phyloP scores from a whole-genome alignment of 64 coral and sea anemone genomes.

The Actinia equina region DNA sequence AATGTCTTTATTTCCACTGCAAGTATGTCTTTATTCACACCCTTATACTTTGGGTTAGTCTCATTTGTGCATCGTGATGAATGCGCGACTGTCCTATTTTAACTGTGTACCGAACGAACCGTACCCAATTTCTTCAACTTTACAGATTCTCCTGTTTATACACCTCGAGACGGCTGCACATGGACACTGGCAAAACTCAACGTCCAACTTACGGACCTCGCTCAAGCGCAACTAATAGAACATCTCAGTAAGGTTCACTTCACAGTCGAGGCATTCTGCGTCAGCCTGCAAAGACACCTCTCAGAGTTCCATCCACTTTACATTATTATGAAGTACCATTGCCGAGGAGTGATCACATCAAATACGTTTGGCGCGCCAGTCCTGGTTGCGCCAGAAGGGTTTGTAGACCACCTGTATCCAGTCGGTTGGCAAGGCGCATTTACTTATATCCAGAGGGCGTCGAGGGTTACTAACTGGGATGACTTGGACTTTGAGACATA shows the following conservation, averaged over 20 bases:
- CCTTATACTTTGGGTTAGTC: too few species aligned
- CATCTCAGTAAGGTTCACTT: slow-evolving; percentile 74
- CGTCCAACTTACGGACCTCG: slow-evolving; percentile 62
- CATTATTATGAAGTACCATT: slow-evolving; percentile 53
- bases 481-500: slow-evolving; percentile 20
- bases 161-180: slow-evolving; percentile 26
- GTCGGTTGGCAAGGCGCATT: slow-evolving; percentile 29
- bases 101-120: too few species aligned
- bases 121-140: too few species aligned
- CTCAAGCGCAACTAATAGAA: slow-evolving; percentile 70
- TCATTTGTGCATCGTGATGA: background rate
- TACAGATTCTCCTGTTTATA: slow-evolving; percentile 69
- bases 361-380: slow-evolving; percentile 38
- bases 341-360: slow-evolving; percentile 32
- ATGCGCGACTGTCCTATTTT: background rate
- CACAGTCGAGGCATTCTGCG: slow-evolving; percentile 34
- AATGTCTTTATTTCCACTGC: too few species aligned
- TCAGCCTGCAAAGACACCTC: slow-evolving; percentile 38
- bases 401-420: slow-evolving; percentile 31
- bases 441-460: slow-evolving; percentile 17
- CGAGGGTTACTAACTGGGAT: slow-evolving; percentile 35
- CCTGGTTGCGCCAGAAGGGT: background rate
- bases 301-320: slow-evolving; percentile 34
- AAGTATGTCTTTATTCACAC: too few species aligned
- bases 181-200: slow-evolving; percentile 68